Percentiles rank a stretch among this genome's conserved stretches.
These are phyloP conservation scores for Euleptes europaea DNA, from an alignment of 2,113 vertebrate genomes.

Conservation along the genomic window DNA sequence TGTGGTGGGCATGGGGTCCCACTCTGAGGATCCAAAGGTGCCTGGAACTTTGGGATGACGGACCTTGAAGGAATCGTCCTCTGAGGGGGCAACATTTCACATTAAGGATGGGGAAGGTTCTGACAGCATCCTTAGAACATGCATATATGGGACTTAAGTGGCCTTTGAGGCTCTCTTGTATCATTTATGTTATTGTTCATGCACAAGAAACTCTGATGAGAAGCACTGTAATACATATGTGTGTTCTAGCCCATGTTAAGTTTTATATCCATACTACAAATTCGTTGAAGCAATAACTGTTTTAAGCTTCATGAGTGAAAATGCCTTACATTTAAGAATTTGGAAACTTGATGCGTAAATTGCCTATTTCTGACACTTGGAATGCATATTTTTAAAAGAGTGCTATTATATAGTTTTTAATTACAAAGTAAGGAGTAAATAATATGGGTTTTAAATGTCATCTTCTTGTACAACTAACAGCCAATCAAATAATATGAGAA, in stretches of 20 bases:
- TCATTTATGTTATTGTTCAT: background rate
- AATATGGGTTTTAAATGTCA: constrained; percentile 66
- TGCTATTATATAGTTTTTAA: constrained; percentile 73
- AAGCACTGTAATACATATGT: background rate
- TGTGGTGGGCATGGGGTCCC: too few relatives aligned
- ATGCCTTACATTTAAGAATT: constrained; percentile 55
- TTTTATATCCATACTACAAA: background rate
- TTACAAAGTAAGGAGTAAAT: constrained; percentile 73
- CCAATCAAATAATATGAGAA: constrained; percentile 49
- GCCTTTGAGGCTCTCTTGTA: background rate
- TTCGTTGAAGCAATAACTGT: background rate
- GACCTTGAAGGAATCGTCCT: too few relatives aligned
- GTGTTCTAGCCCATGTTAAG: background rate
- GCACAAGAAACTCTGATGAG: background rate
- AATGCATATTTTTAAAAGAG: constrained; percentile 76
- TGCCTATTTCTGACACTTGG: constrained; percentile 73
- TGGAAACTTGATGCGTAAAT: constrained; percentile 72
- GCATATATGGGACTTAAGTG: background rate
- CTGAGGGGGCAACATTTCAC: background rate
- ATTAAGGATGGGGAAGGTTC: background rate
- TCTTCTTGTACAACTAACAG: constrained; percentile 67
- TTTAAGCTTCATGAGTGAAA: background rate
- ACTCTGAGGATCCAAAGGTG: too few relatives aligned
- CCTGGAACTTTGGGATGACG: too few relatives aligned
- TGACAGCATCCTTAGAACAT: background rate